Evolutionary conservation across 2,113 vertebrate genomes (phyloP).

Genomic region (Regulus satrapa): DNA sequence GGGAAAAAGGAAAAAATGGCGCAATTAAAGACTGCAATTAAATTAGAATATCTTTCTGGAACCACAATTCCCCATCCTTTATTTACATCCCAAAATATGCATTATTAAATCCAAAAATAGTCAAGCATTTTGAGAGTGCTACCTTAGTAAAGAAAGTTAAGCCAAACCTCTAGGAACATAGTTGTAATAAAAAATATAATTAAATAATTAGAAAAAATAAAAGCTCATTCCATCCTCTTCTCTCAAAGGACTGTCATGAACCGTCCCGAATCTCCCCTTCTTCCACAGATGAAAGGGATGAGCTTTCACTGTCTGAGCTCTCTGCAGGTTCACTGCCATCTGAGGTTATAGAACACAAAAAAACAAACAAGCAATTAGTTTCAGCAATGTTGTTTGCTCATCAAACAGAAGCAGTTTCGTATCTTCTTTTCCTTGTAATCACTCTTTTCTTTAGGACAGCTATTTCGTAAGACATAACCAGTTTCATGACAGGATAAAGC

Average conservation of each 20-base stretch:
- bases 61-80: neutral
- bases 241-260: slow-evolving; percentile 1
- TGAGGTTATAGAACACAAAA: slow-evolving; percentile 8
- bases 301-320: slow-evolving; percentile 46
- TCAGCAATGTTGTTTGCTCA: neutral
- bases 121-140: neutral
- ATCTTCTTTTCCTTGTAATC: neutral
- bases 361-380: slow-evolving; percentile 52
- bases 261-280: slow-evolving; percentile 62
- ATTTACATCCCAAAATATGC: neutral
- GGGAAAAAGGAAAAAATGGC: neutral
- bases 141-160: neutral
- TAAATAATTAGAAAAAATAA: neutral
- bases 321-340: slow-evolving; percentile 63
- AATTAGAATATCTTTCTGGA: neutral
- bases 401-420: neutral
- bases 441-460: neutral
- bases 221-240: neutral
- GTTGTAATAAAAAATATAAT: neutral
- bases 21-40: neutral
- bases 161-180: neutral
- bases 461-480: neutral
- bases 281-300: slow-evolving; percentile 60
- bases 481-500: neutral
- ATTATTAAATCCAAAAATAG: neutral